Evolutionary conservation across 2,888 invertebrate genomes (phyloP), one percentile per base, ranked within the genome.

Genomic region (Xylophagus ater): DNA sequence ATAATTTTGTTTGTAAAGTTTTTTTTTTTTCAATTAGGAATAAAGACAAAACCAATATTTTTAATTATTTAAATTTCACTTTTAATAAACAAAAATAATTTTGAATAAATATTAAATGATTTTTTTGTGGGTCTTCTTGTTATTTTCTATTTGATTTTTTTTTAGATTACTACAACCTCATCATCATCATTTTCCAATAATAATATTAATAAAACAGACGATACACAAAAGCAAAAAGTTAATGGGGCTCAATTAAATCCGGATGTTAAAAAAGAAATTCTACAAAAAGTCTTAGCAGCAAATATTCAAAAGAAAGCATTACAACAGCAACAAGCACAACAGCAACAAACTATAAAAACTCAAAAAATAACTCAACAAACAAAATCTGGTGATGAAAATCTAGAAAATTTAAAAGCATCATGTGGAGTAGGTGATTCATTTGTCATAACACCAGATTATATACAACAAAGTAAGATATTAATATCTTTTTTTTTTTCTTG

Each of bases 391-490:
- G 23, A 32, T 34, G 24, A 23, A 34, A 42, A 42, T 33, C 41
- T 40, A 18, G 35, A 34, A 36, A 47, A 46, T 36, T 28, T 32
- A 25, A 38, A 43, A 36, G 33, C 41, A 18, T 41, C 37, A 8
- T 43, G 45, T 39, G 23, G 40, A 34, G 42, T 38, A 10, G 45
- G 44, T 37, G 47, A 53, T 37, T 51, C 85, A 66, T 90, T 90
- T 67, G 81, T 88, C 50, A 74, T 92, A 45, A 90, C 90, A 10
- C 85, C 88, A 38, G 88, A 89, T 65, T 90, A 90, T 58, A 88
- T 92, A 51, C 89, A 90, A 61, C 89, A 92, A 74, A 89, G 90
- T 87, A 72, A 77, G 81, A 40, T 36, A 30, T 24, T 21, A 38
- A 12, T 23, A 8, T 23, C 6, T 23, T 8, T 6, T 21, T 21